Percentiles rank a stretch among this genome's conserved stretches.
Evolutionary conservation across 2,113 vertebrate species (phyloP).

Genomic region (Cariama cristata): DNA sequence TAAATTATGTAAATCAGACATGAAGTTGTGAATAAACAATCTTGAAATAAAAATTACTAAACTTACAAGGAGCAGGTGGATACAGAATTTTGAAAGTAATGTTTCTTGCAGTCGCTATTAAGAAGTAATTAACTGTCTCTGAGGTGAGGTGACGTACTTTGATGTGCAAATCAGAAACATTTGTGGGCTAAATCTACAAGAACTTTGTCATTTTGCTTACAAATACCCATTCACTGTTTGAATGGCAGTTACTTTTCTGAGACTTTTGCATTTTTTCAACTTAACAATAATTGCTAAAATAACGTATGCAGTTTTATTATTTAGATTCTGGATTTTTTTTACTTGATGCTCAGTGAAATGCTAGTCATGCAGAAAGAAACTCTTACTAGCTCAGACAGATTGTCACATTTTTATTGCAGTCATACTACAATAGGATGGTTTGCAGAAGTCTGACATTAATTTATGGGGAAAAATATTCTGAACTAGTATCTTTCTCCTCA

Average conservation of each 20-base stretch:
- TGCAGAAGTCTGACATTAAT: neutral
- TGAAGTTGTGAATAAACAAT: neutral
- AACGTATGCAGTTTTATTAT: neutral
- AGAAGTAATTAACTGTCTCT: neutral
- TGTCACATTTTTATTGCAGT: constrained; percentile 27
- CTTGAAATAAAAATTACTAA: neutral
- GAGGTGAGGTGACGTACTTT: neutral
- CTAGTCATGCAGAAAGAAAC: neutral
- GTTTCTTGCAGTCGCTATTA: neutral
- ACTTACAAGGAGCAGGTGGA: neutral
- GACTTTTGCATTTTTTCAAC: neutral
- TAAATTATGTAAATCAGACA: neutral
- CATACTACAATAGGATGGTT: neutral
- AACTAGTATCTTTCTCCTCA: neutral
- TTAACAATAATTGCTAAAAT: constrained; percentile 25
- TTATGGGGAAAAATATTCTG: neutral
- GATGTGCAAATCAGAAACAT: neutral
- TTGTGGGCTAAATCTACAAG: neutral
- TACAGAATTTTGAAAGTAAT: neutral
- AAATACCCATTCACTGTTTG: neutral
- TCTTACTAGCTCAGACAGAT: neutral
- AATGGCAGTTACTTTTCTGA: neutral
- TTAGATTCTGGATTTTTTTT: constrained; percentile 18
- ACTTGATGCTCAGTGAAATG: neutral
- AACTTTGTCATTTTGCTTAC: neutral